Evolutionary conservation across 1,140 invertebrate genomes (phyloP), one percentile per base, ranked within the genome.

Genomic region (Calliphora vicina): DNA sequence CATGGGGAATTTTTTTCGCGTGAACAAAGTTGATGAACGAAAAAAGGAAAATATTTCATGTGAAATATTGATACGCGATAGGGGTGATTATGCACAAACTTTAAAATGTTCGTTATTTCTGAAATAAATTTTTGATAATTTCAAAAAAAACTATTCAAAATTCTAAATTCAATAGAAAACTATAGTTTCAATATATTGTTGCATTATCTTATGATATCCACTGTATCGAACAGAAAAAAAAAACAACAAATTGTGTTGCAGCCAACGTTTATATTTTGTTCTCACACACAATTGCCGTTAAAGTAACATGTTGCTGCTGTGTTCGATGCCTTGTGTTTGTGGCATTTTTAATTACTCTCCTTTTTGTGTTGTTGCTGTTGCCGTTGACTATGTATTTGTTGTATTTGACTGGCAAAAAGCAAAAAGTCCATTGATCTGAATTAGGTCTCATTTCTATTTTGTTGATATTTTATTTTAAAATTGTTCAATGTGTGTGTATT

Each of bases 351-450:
- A 67, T 67, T 67, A 67, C n/a, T 67, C 61, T 67, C 6, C 61
- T 23, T 20, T 20, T 67, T 67, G 35, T 57, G n/a, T 57, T 57
- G 45, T 57, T 57, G 50, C 15, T 35, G n/a, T 17, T 57, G 50
- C 15, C 50, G 17, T 57, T 57, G 4, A n/a, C 12, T 17, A n/a
- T n/a, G n/a, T n/a, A 13, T 57, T 17, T 17, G 13, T 23, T 67
- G 17, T 17, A 50, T 50, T 50, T 50, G n/a, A 1, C 5, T 23
- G 6, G 61, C 61, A 25, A 67, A 57, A 67, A 20, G 61, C 23
- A 67, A 67, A 67, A 67, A 67, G 61, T 67, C 61, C 61, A 67
- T 67, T 67, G 61, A 67, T 67, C 61, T 67, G 23, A 67, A 67
- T 67, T 67, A 23, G 61, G 61, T 67, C 61, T 67, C 20, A 67